Conservation (phyloP, 2,888 invertebrate species). For the Pantelozetes paolii region DNA sequence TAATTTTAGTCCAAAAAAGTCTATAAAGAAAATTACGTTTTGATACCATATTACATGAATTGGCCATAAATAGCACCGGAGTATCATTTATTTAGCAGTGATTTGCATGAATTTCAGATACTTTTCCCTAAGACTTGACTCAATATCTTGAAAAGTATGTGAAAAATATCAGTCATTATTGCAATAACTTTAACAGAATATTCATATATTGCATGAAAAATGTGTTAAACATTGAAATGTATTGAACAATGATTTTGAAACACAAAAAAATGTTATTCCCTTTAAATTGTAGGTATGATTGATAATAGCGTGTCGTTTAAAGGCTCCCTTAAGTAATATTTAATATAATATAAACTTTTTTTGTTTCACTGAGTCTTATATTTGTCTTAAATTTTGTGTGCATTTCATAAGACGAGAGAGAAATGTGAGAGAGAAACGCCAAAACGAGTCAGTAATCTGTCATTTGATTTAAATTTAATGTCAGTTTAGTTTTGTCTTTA, state of each 20-base stretch:
- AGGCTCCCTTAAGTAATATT: conserved; percentile 24
- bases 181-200: not conserved
- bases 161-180: not conserved
- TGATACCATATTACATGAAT: not conserved
- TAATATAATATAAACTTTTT: conserved; percentile 23
- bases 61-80: not conserved
- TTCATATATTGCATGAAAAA: not conserved
- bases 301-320: conserved; percentile 7
- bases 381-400: conserved; percentile 13
- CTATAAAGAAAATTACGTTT: no score
- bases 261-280: conserved; percentile 4
- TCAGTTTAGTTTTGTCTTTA: not conserved
- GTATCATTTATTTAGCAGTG: not conserved
- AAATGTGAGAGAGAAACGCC: not conserved
- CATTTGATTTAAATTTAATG: not conserved
- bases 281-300: conserved; percentile 29
- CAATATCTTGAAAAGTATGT: not conserved
- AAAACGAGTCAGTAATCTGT: not conserved
- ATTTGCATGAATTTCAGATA: conserved; percentile 10
- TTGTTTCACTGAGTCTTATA: not conserved
- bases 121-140: not conserved
- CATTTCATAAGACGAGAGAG: no score
- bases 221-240: not conserved
- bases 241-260: not conserved
- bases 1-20: no score